Evolutionary conservation across 1,140 invertebrate genomes (phyloP).

Genomic region (Zophobas morio): DNA sequence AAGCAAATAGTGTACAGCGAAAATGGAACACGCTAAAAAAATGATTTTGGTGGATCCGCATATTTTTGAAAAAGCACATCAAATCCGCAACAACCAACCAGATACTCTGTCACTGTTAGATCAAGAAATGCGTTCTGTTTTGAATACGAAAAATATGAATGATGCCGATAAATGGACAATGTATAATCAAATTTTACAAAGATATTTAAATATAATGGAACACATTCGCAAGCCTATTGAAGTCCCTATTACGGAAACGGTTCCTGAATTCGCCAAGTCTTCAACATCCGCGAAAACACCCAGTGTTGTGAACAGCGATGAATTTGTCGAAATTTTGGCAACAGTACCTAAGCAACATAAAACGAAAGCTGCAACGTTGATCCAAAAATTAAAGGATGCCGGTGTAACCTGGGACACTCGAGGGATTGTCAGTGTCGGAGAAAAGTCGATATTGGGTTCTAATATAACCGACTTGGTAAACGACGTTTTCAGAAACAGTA

Average conservation of each 20-base stretch:
- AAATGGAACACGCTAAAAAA: slow-evolving; percentile 30
- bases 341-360: neutral
- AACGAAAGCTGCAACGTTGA: neutral
- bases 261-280: too few species aligned
- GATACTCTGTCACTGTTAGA: neutral
- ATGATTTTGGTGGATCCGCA: slow-evolving; percentile 20
- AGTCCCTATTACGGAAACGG: neutral
- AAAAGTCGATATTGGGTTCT: too few species aligned
- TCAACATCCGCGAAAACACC: too few species aligned
- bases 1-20: neutral
- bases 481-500: too few species aligned
- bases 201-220: slow-evolving; percentile 15
- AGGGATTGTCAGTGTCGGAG: neutral
- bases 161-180: slow-evolving; percentile 23
- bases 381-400: neutral
- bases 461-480: too few species aligned
- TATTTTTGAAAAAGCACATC: neutral
- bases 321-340: neutral
- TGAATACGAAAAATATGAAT: slow-evolving; percentile 10
- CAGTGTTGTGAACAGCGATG: too few species aligned
- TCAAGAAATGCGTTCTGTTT: slow-evolving; percentile 5
- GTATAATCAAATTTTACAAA: slow-evolving; percentile 21
- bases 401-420: neutral
- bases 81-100: neutral
- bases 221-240: neutral